Base-by-base conservation (phyloP, 2,797 vertebrate genomes). In the Takifugu rubripes region DNA sequence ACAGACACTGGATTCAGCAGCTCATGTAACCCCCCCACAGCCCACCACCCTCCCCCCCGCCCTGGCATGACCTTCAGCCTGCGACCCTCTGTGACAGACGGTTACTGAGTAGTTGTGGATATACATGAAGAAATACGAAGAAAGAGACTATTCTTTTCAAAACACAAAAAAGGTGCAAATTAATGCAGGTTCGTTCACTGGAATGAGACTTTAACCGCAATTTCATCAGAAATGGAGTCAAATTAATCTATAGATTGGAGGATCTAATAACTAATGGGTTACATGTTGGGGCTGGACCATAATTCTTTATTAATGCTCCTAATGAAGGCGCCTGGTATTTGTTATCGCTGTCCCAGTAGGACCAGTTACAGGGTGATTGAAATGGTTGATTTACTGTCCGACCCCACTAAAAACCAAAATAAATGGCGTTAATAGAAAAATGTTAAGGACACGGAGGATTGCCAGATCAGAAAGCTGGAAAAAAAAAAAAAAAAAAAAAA, bases 121-220 rank as follows among this genome's bases (percentile, higher is more conserved):
- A 58, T 54, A 64, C 42, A 54, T 52, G 59, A 59, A 81, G 33
- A 77, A 40, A n/a, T 51, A 83, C 54, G 44, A 56, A 59, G 64
- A 54, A 65, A 75, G 59, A 79, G 56, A 79, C 67, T 83, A 81
- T 72, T 0, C 79, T 70, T 69, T 73, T 45, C 70, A 54, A 79
- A 52, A 78, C 46, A 21, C 44, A 46, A 82, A 72, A 8, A 43
- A 66, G 81, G 79, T 82, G 84, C 82, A 89, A 88, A 90, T 79
- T 54, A 81, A 84, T 77, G 81, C 81, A 70, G 52, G 80, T 77
- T 83, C 75, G 72, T 86, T 88, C 78, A 64, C 52, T 59, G 52
- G 50, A 56, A 66, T 65, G 45, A 74, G 31, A 75, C 33, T 54
- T 33, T 17, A 66, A 77, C 57, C 64, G 57, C 29, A 76, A 75